These are phyloP conservation scores for Montipora sp. DNA, from an alignment of 64 coral and sea anemone genomes.

Conservation along the genomic window DNA sequence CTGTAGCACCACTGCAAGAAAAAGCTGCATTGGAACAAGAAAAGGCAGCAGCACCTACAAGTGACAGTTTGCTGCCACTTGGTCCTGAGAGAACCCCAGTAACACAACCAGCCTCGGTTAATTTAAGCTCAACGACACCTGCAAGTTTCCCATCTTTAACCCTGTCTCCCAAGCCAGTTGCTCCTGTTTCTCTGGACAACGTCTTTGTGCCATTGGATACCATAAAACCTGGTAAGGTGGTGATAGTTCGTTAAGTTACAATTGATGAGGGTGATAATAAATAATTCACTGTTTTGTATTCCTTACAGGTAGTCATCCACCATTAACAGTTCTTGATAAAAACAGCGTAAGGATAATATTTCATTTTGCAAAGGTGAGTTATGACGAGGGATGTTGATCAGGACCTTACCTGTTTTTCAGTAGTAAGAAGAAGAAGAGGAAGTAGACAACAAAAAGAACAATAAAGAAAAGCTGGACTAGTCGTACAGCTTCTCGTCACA, in stretches of 20 bases:
- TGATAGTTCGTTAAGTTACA: background rate
- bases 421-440: background rate
- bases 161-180: constrained; percentile 23
- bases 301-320: constrained; percentile 69
- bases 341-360: constrained; percentile 90
- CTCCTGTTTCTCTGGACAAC: constrained; percentile 75
- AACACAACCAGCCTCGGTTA: background rate
- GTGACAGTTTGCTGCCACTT: constrained; percentile 22
- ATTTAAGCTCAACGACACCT: constrained; percentile 39
- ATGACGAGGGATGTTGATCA: too few species aligned
- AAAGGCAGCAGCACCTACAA: background rate
- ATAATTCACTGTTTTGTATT: background rate
- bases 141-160: constrained; percentile 32
- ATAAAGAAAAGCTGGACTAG: too few species aligned
- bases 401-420: background rate
- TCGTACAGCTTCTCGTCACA: too few species aligned
- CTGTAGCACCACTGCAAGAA: constrained; percentile 58
- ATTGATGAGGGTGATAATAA: too few species aligned
- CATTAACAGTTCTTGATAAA: constrained; percentile 91
- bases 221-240: constrained; percentile 80
- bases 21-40: constrained; percentile 20
- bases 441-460: too few species aligned
- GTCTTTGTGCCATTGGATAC: constrained; percentile 93
- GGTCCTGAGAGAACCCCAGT: constrained; percentile 10
- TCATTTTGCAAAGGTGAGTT: constrained; percentile 97